Evolutionary conservation across 1,140 invertebrate genomes (phyloP).

Genomic region (Radopholus similis): DNA sequence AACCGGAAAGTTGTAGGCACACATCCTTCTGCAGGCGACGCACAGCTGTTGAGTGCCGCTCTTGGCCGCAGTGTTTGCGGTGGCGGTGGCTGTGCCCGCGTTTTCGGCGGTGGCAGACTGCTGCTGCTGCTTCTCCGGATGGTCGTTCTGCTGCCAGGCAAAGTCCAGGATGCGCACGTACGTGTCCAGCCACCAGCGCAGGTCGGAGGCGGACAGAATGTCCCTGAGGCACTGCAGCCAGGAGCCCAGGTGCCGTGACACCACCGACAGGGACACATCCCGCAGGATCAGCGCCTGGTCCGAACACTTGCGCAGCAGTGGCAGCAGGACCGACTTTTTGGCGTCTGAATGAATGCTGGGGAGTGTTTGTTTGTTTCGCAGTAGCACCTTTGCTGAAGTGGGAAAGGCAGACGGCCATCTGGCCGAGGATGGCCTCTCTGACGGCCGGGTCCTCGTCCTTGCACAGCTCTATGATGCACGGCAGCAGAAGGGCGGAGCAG

Average conservation of each 20-base stretch:
- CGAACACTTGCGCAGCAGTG: slow-evolving; percentile 62
- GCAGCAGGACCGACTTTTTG: slow-evolving; percentile 60
- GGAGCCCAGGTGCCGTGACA: slow-evolving; percentile 61
- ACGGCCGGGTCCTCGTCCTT: slow-evolving; percentile 64
- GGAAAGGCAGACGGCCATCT: slow-evolving; percentile 62
- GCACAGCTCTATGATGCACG: slow-evolving; percentile 64
- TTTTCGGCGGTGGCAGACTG: neutral
- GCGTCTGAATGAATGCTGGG: slow-evolving; percentile 56
- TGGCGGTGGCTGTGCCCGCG: neutral
- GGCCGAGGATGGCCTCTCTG: slow-evolving; percentile 62
- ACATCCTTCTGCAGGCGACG: slow-evolving; percentile 59
- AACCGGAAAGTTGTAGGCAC: slow-evolving; percentile 64
- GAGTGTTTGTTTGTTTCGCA: neutral
- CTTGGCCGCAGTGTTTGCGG: neutral
- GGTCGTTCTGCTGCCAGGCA: neutral
- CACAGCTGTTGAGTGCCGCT: slow-evolving; percentile 5
- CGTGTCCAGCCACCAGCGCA: slow-evolving; percentile 50
- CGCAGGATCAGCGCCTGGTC: slow-evolving; percentile 61
- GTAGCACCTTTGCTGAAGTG: slow-evolving; percentile 63
- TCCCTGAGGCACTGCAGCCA: slow-evolving; percentile 43
- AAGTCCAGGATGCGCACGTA: slow-evolving; percentile 45
- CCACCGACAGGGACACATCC: slow-evolving; percentile 61
- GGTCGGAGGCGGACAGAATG: slow-evolving; percentile 38
- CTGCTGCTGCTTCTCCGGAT: neutral
- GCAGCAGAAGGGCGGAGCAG: slow-evolving; percentile 62